These are phyloP conservation scores for Unio delphinus DNA, from an alignment of 2,888 invertebrate genomes.

Conservation along the genomic window DNA sequence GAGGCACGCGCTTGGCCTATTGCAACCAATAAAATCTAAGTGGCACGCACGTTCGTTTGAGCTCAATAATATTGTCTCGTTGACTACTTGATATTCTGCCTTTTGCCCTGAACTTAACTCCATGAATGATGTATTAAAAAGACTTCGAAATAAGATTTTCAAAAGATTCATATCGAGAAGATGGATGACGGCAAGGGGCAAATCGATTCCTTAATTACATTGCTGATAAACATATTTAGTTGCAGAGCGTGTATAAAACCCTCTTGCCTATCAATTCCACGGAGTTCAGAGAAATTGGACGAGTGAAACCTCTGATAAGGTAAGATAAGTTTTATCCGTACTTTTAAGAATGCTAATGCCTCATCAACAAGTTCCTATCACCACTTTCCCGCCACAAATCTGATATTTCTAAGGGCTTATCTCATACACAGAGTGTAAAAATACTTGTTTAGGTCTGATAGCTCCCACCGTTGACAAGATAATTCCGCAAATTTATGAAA, in stretches of 20 bases:
- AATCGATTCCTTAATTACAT: conserved; percentile 7
- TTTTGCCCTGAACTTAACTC: too few species aligned
- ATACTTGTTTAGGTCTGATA: conserved; percentile 7
- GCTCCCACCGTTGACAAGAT: conserved; percentile 9
- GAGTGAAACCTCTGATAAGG: conserved; percentile 10
- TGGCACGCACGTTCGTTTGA: too few species aligned
- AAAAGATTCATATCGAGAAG: conserved; percentile 8
- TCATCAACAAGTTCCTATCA: conserved; percentile 4
- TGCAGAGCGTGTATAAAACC: conserved; percentile 1
- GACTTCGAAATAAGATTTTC: not conserved
- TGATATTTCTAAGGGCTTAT: conserved; percentile 1
- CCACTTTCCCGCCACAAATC: conserved; percentile 4
- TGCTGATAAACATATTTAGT: conserved; percentile 11
- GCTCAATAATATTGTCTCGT: too few species aligned
- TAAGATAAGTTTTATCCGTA: conserved; percentile 2
- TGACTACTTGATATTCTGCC: too few species aligned
- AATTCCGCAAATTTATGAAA: conserved; percentile 10
- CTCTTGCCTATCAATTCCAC: too few species aligned
- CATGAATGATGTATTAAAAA: too few species aligned
- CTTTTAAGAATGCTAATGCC: conserved; percentile 8
- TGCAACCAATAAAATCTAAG: too few species aligned
- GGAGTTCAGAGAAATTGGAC: conserved; percentile 6
- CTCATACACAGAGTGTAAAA: conserved; percentile 5
- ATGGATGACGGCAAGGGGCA: conserved; percentile 5
- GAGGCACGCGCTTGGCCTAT: too few species aligned